Conservation (phyloP, 2,113 vertebrate species). For the Panthera uncia region DNA sequence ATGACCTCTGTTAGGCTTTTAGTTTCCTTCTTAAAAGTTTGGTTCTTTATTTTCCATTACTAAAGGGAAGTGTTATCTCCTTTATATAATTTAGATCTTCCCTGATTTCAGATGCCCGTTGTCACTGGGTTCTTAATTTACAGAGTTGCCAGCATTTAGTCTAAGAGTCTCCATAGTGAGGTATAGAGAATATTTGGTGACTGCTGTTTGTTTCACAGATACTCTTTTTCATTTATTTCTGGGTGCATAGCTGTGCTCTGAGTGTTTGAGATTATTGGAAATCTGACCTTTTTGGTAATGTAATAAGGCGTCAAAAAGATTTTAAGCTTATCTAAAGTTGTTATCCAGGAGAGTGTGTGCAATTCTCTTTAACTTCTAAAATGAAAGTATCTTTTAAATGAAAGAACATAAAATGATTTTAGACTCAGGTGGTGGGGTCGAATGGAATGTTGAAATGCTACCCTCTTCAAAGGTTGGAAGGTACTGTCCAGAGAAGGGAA, state of each 20-base stretch:
- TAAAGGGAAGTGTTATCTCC: not conserved
- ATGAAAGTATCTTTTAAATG: slow-evolving; percentile 3
- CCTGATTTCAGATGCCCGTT: not conserved
- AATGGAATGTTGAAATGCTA: not conserved
- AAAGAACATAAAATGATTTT: not conserved
- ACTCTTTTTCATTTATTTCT: not conserved
- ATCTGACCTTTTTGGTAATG: not conserved
- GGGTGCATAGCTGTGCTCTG: not conserved
- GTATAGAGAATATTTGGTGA: not conserved
- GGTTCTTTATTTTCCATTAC: not conserved
- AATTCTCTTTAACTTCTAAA: slow-evolving; percentile 34
- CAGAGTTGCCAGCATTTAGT: not conserved
- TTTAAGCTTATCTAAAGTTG: not conserved
- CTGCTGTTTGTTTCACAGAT: not conserved
- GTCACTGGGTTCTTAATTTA: not conserved
- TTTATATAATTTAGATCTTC: not conserved
- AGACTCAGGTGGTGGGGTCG: not conserved
- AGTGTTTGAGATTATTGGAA: slow-evolving; percentile 2
- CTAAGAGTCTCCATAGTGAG: not conserved
- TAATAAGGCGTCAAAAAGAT: not conserved
- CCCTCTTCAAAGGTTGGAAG: not conserved
- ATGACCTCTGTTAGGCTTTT: not conserved
- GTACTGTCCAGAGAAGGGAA: not conserved
- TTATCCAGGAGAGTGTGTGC: not conserved
- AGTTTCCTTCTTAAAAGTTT: not conserved